Conservation (phyloP, 2,797 vertebrate species). For the Chrosomus eos region DNA sequence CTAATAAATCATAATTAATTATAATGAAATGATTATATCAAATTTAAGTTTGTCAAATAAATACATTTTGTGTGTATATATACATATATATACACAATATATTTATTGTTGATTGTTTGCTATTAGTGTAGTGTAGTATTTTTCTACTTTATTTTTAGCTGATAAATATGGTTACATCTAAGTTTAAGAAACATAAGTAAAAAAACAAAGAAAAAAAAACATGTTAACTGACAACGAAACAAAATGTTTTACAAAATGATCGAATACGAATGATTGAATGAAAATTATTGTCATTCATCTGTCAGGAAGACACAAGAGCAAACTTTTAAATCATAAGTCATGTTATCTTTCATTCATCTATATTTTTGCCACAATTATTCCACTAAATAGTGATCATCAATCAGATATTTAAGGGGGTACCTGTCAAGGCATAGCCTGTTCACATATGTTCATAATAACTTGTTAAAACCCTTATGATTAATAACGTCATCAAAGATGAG, state of each 20-base stretch:
- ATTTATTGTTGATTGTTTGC: not conserved
- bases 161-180: not conserved
- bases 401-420: slow-evolving; percentile 2
- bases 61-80: not conserved
- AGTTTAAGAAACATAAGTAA: not conserved
- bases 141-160: not conserved
- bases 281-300: not conserved
- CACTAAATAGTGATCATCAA: slow-evolving; percentile 1
- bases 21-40: not conserved
- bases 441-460: not conserved
- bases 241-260: too few species aligned
- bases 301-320: not conserved
- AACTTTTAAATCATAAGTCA: not conserved
- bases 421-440: not conserved
- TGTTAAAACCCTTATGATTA: slow-evolving; percentile 6
- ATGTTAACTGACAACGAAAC: not conserved
- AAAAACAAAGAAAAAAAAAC: not conserved
- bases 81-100: too few species aligned
- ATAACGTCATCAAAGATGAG: slow-evolving; percentile 3
- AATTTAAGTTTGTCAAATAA: not conserved
- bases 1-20: not conserved
- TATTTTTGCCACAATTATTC: not conserved
- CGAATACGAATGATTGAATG: not conserved
- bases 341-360: not conserved
- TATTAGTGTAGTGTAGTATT: not conserved